Conservation (phyloP, 1,140 invertebrate species). For the Bombus terrestris region DNA sequence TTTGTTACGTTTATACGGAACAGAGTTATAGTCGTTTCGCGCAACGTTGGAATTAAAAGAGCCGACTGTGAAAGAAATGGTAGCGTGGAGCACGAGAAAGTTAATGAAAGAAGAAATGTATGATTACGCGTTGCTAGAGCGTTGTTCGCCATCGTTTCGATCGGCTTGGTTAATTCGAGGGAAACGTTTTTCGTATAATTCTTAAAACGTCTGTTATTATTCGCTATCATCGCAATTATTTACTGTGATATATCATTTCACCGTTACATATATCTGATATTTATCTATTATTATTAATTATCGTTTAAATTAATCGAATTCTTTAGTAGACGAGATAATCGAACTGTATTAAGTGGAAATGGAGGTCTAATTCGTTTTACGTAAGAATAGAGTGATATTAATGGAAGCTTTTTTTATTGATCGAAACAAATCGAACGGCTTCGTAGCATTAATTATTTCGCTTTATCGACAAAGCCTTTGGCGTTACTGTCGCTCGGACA, state of each 20-base stretch:
- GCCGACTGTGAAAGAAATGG: neutral
- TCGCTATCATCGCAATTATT: neutral
- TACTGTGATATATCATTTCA: neutral
- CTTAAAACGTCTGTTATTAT: neutral
- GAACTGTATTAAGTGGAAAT: neutral
- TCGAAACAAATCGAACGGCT: constrained; percentile 48
- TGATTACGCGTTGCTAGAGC: constrained; percentile 9
- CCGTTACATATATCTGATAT: neutral
- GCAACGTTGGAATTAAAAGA: neutral
- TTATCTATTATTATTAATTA: neutral
- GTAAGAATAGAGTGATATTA: constrained; percentile 34
- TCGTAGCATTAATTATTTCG: constrained; percentile 64
- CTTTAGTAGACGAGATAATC: neutral
- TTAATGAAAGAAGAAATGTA: constrained; percentile 17
- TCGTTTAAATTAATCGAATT: neutral
- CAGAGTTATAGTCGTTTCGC: neutral
- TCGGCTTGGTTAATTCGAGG: constrained; percentile 3
- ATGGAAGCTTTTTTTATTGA: constrained; percentile 54
- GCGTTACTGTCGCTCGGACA: constrained; percentile 19
- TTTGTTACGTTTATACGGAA: neutral
- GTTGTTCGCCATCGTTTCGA: neutral
- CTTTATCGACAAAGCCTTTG: constrained; percentile 58
- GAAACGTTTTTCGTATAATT: neutral
- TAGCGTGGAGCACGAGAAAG: neutral
- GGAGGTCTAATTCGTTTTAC: constrained; percentile 45